Base-by-base conservation (phyloP, 2,113 vertebrate species). In the Oxyura jamaicensis region DNA sequence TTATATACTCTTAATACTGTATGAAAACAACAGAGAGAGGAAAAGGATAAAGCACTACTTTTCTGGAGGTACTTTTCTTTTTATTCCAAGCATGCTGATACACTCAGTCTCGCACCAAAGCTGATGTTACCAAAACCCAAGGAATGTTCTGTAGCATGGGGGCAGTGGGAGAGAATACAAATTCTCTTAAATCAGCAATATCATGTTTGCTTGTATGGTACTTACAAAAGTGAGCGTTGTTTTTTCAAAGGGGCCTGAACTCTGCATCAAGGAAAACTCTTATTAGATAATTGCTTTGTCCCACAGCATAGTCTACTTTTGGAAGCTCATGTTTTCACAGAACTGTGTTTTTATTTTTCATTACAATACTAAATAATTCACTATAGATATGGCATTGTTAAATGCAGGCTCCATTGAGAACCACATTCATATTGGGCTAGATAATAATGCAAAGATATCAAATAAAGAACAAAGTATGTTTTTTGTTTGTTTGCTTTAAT, bases 1-100 rank as follows among this genome's bases (percentile, higher is more conserved):
- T 98, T 98, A 98, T 87, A 91, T 91, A 94, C 96, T 97, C 96
- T 94, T 95, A 95, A 96, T 91, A 90, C 72, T 39, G 13, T 93
- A 91, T 56, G 46, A 78, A 96, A 98, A 97, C 72, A 96, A 92
- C 68, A 88, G 56, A 88, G 56, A 88, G 48, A 90, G 83, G 90
- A 95, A 96, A 95, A 69, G 89, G 89, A 91, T 86, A 92, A 63
- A 88, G 76, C 78, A 74, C 35, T 72, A 72, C 31, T 75, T 52
- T 91, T 91, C 86, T 84, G 59, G 55, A 88, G 50, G 60, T 83
- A 53, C 35, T 76, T 92, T 93, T 69, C 23, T 71, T 93, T 96
- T 96, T 91, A 83, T 97, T 97, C 86, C 50, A 83, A 65, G 90
- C 81, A 68, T 81, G 88, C 66, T 86, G 75, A 78, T 84, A 67